Base-by-base conservation (phyloP, 2,888 invertebrate genomes). In the Polyploca ridens region DNA sequence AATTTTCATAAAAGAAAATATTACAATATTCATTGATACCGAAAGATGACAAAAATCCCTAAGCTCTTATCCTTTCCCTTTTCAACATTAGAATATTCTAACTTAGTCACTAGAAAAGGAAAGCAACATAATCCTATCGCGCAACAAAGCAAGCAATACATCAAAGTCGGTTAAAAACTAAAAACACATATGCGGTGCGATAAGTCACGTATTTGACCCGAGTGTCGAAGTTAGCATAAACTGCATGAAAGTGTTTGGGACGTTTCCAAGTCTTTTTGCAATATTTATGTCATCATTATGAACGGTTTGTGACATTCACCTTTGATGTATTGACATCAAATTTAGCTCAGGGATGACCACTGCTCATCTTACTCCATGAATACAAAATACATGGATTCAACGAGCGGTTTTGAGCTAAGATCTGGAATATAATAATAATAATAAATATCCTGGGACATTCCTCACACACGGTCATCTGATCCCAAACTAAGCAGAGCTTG, bases 161-260 rank as follows among this genome's bases (percentile, higher is more conserved):
- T n/a, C 46, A n/a, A 46, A 46, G 46, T n/a, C n/a, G n/a, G 46
- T 46, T 46, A 46, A 46, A 46, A 46, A 46, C 5, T n/a, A 46
- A 10, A 46, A n/a, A 46, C 6, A n/a, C n/a, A n/a, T 10, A 27
- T 27, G 27, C 27, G 10, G n/a, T n/a, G 46, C 14, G 46, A 46
- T 46, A 46, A 46, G 46, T 46, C 46, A 46, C 46, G 46, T 46
- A 46, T 46, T 46, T n/a, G 46, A 46, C 46, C 46, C n/a, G 46
- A n/a, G n/a, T 27, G 27, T 46, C 3, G 5, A 46, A n/a, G n/a
- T 46, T 46, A 46, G 46, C n/a, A 46, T 46, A n/a, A 46, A 46
- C 0, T 6, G n/a, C 46, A 46, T 6, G 44, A 44, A 44, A 46
- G 46, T 46, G 46, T 46, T 46, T 46, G 46, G 46, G 46, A 6